These are phyloP conservation scores for Chloropsis hardwickii DNA, from an alignment of 2,113 vertebrate species.

Conservation along the genomic window DNA sequence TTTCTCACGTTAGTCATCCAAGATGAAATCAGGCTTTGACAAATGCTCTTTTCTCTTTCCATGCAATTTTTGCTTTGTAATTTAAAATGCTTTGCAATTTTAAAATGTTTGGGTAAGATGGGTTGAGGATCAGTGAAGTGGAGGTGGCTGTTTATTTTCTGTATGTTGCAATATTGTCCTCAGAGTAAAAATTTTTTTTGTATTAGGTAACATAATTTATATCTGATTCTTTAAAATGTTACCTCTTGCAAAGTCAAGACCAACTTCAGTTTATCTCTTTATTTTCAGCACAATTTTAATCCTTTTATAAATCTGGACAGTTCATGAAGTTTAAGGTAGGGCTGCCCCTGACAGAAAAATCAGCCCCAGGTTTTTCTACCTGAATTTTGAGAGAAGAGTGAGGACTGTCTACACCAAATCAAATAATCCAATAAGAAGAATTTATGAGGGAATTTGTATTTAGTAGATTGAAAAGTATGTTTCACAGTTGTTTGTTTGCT, in stretches of 20 bases:
- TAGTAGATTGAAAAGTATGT: not conserved
- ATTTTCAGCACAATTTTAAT: not conserved
- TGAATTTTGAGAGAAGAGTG: not conserved
- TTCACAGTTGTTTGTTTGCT: not conserved
- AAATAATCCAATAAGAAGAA: not conserved
- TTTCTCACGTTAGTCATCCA: constrained; percentile 37
- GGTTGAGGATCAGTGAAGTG: not conserved
- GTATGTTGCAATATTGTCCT: not conserved
- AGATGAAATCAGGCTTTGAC: not conserved
- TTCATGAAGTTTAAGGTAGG: not conserved
- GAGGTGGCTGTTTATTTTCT: not conserved
- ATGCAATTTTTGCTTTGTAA: not conserved
- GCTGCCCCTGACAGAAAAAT: not conserved
- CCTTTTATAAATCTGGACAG: not conserved
- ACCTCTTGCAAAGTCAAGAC: not conserved
- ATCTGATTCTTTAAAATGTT: not conserved
- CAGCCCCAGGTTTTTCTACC: not conserved
- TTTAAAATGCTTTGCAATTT: not conserved
- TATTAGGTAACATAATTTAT: not conserved
- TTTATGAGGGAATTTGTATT: not conserved
- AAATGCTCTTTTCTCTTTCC: not conserved
- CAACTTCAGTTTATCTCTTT: not conserved
- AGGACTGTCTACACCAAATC: not conserved
- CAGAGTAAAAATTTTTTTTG: not conserved
- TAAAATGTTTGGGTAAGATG: not conserved